Evolutionary conservation across 1,140 invertebrate species (phyloP).

Genomic region (Gryllus bimaculatus): DNA sequence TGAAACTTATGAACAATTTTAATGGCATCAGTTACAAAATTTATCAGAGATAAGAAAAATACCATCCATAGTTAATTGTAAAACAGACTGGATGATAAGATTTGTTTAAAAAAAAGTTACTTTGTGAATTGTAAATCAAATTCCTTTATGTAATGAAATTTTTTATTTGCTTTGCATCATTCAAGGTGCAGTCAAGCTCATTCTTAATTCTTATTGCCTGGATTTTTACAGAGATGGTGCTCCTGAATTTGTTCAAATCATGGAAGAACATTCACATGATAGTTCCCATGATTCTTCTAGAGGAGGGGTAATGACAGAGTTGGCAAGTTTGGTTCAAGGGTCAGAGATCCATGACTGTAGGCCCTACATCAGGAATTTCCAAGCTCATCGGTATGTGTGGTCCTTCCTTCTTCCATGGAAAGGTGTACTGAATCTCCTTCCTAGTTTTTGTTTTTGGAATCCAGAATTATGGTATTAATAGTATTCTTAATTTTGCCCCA

Average conservation of each 20-base stretch:
- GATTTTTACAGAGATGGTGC: slow-evolving; percentile 21
- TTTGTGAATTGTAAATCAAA: too few species aligned
- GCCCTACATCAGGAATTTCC: slow-evolving; percentile 18
- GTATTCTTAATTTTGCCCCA: too few species aligned
- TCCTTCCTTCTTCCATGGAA: background rate
- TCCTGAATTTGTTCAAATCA: slow-evolving; percentile 18
- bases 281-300: slow-evolving; percentile 32
- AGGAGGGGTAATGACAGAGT: slow-evolving; percentile 39
- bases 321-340: slow-evolving; percentile 39
- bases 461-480: too few species aligned
- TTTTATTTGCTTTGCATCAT: background rate
- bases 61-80: too few species aligned
- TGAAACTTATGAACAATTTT: too few species aligned
- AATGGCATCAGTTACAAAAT: too few species aligned
- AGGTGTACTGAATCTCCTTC: too few species aligned
- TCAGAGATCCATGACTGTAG: slow-evolving; percentile 20
- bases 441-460: too few species aligned
- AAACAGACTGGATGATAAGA: too few species aligned
- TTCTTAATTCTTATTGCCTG: background rate
- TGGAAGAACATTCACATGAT: slow-evolving; percentile 31
- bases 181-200: background rate
- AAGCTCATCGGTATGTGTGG: slow-evolving; percentile 14
- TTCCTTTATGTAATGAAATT: background rate
- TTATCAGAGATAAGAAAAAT: too few species aligned
- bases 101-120: too few species aligned